A percentile compares a stretch with the other conserved stretches of the same genome.
Conservation (phyloP, 2,888 invertebrate genomes). For the Eupithecia subumbrata region DNA sequence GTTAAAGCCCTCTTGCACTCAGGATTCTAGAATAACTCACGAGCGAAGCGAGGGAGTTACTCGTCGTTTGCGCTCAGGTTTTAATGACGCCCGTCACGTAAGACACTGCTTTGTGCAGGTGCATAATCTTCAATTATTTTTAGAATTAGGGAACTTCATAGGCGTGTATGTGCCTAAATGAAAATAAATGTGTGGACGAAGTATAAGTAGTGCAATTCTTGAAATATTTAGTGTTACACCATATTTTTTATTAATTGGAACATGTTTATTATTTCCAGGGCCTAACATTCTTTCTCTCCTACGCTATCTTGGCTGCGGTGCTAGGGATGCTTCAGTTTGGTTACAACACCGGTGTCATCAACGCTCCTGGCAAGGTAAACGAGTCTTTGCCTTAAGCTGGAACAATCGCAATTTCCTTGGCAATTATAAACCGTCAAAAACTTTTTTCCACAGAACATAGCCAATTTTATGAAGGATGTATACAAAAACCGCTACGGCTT, state of each 20-base stretch:
- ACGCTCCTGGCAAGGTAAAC: slow-evolving; percentile 93
- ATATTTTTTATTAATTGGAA: not conserved
- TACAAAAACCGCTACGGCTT: slow-evolving; percentile 95
- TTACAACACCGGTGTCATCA: slow-evolving; percentile 98
- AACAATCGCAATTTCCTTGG: not conserved
- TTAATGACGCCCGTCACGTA: no score
- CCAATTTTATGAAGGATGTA: slow-evolving; percentile 96
- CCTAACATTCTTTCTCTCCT: slow-evolving; percentile 96
- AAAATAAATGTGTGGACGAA: no score
- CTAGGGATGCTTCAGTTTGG: slow-evolving; percentile 98
- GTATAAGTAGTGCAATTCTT: no score
- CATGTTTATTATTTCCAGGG: slow-evolving; percentile 87
- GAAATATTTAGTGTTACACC: not conserved
- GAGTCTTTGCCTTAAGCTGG: not conserved
- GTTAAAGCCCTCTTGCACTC: no score
- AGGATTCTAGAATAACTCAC: no score
- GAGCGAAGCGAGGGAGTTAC: no score
- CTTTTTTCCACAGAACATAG: slow-evolving; percentile 88
- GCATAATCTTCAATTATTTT: no score
- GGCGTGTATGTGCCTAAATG: no score
- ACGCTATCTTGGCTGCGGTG: slow-evolving; percentile 96
- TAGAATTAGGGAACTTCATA: no score
- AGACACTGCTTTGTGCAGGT: no score
- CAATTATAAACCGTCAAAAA: not conserved
- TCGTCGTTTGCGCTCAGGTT: no score